Conservation (phyloP, 2,888 invertebrate genomes). For the Syrphus vitripennis region DNA sequence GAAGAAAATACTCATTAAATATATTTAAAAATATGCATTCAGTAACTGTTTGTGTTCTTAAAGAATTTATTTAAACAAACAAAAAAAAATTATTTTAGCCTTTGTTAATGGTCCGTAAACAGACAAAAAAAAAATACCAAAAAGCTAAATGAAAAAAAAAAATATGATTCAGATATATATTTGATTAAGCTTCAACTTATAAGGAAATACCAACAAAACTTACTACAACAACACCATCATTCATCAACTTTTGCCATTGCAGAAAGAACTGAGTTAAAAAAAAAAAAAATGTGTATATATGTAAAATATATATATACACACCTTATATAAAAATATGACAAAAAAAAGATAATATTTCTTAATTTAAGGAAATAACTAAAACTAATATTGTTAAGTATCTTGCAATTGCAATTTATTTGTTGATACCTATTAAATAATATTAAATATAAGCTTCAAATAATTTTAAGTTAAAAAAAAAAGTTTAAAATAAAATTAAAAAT, state of each 20-base stretch:
- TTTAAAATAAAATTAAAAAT: background rate
- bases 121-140: background rate
- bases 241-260: constrained; percentile 37
- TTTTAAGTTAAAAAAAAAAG: constrained; percentile 30
- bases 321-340: background rate
- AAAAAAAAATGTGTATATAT: constrained; percentile 28
- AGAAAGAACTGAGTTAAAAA: constrained; percentile 66
- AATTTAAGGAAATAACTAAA: constrained; percentile 15
- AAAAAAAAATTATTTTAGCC: constrained; percentile 7
- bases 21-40: constrained; percentile 27
- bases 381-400: constrained; percentile 22
- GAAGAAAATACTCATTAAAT: constrained; percentile 1
- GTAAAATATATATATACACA: constrained; percentile 32
- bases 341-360: background rate
- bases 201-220: background rate
- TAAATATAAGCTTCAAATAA: constrained; percentile 44
- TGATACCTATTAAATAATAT: constrained; percentile 37
- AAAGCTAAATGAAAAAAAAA: background rate
- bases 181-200: constrained; percentile 14
- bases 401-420: constrained; percentile 42
- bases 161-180: background rate
- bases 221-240: constrained; percentile 2
- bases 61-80: constrained; percentile 62
- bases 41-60: constrained; percentile 68
- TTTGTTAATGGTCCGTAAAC: constrained; percentile 21